phyloP scores from a whole-genome alignment of 2,797 vertebrate genomes.

The Mareca strepera region DNA sequence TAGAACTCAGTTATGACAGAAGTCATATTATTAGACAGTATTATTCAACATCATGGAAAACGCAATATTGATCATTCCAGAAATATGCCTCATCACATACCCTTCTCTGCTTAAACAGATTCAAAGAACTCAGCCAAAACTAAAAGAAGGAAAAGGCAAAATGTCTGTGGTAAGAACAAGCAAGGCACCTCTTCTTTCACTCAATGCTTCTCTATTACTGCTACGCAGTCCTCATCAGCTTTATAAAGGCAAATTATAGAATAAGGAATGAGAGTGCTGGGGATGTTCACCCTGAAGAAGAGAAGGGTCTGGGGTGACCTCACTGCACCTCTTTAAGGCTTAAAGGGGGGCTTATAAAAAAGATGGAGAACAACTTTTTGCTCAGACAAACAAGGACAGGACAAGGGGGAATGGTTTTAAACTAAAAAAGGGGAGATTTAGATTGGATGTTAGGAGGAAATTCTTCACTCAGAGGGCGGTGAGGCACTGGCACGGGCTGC shows the following conservation, averaged over 20 bases:
- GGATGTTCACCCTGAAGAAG: too few relatives aligned
- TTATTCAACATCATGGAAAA: not conserved
- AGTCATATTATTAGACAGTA: not conserved
- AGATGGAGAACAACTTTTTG: too few relatives aligned
- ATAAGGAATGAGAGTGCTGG: too few relatives aligned
- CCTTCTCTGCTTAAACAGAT: not conserved
- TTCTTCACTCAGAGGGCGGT: too few relatives aligned
- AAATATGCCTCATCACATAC: not conserved
- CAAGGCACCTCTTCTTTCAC: not conserved
- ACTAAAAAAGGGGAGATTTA: too few relatives aligned
- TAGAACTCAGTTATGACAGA: not conserved
- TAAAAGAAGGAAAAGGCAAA: not conserved
- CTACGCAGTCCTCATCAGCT: not conserved
- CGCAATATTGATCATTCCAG: not conserved
- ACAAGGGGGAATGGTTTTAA: too few relatives aligned
- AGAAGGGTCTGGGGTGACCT: too few relatives aligned
- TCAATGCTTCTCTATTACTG: not conserved
- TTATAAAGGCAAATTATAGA: not conserved
- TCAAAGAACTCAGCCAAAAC: not conserved
- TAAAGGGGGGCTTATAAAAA: too few relatives aligned
- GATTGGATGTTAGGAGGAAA: too few relatives aligned
- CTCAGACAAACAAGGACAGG: too few relatives aligned
- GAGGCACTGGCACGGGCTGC: too few relatives aligned
- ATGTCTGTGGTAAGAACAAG: not conserved
- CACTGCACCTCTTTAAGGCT: too few relatives aligned